Percentiles rank a stretch among this genome's conserved stretches.
These are phyloP conservation scores for Caenorhabditis imperialis DNA, from an alignment of 2,888 invertebrate genomes.

Conservation along the genomic window DNA sequence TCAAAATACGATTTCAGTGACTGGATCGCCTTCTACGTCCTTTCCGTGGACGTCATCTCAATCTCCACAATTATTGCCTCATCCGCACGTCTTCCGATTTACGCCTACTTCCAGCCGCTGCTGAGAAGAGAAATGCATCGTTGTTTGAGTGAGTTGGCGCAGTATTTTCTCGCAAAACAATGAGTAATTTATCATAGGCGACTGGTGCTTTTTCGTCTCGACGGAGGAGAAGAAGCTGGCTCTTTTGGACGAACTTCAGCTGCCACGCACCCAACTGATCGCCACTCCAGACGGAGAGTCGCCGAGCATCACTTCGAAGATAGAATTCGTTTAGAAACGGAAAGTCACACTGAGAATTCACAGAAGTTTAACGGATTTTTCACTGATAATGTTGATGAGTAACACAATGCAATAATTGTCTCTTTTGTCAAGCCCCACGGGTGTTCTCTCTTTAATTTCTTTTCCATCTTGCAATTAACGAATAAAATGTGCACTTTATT, in stretches of 20 bases:
- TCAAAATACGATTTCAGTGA: slow-evolving; percentile 46
- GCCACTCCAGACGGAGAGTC: slow-evolving; percentile 46
- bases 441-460: background rate
- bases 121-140: slow-evolving; percentile 60
- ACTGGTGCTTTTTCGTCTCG: slow-evolving; percentile 22
- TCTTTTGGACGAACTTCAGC: slow-evolving; percentile 34
- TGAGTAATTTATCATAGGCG: no score
- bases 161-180: no score
- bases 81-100: slow-evolving; percentile 67
- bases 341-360: no score
- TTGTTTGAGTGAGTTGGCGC: slow-evolving; percentile 53
- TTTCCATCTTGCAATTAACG: slow-evolving; percentile 1
- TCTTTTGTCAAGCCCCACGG: background rate
- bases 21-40: slow-evolving; percentile 59
- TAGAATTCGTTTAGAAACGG: slow-evolving; percentile 48
- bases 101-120: slow-evolving; percentile 63
- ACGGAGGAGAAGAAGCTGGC: slow-evolving; percentile 30
- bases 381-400: no score
- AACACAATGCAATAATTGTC: no score
- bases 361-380: no score
- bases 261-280: slow-evolving; percentile 46
- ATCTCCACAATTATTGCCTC: slow-evolving; percentile 64
- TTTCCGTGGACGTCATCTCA: slow-evolving; percentile 66
- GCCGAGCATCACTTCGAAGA: slow-evolving; percentile 48
- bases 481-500: slow-evolving; percentile 11